These are phyloP conservation scores for Xanthorhoe designata DNA, from an alignment of 2,888 invertebrate species.

Conservation along the genomic window DNA sequence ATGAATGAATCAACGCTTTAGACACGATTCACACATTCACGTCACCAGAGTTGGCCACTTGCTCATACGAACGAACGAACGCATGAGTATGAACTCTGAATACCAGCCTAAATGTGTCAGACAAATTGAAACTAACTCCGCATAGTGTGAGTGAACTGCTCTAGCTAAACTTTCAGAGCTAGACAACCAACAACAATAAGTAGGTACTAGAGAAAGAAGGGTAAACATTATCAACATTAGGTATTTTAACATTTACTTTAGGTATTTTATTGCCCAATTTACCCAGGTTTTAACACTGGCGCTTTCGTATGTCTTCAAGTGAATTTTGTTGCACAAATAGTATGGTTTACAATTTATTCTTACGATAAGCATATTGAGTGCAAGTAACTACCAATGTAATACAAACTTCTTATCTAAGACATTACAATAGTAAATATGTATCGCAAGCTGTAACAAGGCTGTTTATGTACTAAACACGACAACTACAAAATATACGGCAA, in stretches of 20 bases:
- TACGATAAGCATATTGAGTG: constrained; percentile 75
- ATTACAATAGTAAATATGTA: constrained; percentile 50
- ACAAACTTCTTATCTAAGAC: constrained; percentile 68
- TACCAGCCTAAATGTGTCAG: too few species aligned
- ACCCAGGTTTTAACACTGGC: background rate
- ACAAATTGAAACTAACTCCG: background rate
- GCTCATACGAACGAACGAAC: too few species aligned
- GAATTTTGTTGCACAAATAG: constrained; percentile 45
- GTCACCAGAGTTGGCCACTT: too few species aligned
- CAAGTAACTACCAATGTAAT: constrained; percentile 77
- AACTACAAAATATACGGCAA: constrained; percentile 30
- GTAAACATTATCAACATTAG: background rate
- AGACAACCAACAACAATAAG: background rate
- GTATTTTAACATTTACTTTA: background rate
- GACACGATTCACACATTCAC: too few species aligned
- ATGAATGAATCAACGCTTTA: too few species aligned
- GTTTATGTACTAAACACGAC: constrained; percentile 52
- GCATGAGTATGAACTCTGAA: too few species aligned
- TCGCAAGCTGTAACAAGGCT: constrained; percentile 67
- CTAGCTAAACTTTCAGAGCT: background rate
- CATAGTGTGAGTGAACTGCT: background rate
- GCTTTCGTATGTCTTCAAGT: constrained; percentile 31
- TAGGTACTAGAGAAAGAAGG: background rate
- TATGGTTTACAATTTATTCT: constrained; percentile 48
- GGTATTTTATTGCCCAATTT: constrained; percentile 3